Percentiles rank a stretch among this genome's conserved stretches.
Evolutionary conservation across 2,113 vertebrate species (phyloP).

Genomic region (Anarhynchus alexandrinus): DNA sequence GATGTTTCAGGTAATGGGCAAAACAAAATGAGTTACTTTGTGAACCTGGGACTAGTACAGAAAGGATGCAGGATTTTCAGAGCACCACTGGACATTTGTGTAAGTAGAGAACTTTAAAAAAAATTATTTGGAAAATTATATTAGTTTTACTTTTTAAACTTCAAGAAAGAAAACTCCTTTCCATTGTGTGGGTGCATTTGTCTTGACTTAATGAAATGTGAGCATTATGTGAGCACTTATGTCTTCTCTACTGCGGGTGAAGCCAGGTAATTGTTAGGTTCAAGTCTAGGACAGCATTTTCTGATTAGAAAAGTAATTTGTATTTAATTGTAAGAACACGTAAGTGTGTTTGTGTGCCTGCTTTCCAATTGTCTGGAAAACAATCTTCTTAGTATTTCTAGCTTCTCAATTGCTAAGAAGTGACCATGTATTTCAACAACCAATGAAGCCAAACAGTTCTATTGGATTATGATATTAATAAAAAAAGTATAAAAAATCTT

Average conservation of each 20-base stretch:
- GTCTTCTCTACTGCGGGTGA: not conserved
- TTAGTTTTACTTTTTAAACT: not conserved
- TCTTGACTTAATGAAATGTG: not conserved
- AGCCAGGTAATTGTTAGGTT: not conserved
- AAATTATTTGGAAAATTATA: not conserved
- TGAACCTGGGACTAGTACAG: not conserved
- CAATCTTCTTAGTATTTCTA: not conserved
- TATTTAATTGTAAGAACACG: not conserved
- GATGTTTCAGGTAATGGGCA: not conserved
- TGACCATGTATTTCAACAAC: not conserved
- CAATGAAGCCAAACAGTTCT: not conserved
- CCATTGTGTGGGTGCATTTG: not conserved
- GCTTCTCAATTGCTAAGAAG: not conserved
- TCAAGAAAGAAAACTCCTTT: not conserved
- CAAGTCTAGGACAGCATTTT: not conserved
- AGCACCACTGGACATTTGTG: not conserved
- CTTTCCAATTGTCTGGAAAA: not conserved
- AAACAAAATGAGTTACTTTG: not conserved
- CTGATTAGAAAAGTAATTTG: not conserved
- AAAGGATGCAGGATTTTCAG: not conserved
- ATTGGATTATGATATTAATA: not conserved
- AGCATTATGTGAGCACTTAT: not conserved
- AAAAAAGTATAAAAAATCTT: not conserved
- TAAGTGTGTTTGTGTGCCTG: not conserved
- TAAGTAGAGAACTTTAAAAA: not conserved